phyloP scores from a whole-genome alignment of 1,140 invertebrate genomes.

The Diprion similis region DNA sequence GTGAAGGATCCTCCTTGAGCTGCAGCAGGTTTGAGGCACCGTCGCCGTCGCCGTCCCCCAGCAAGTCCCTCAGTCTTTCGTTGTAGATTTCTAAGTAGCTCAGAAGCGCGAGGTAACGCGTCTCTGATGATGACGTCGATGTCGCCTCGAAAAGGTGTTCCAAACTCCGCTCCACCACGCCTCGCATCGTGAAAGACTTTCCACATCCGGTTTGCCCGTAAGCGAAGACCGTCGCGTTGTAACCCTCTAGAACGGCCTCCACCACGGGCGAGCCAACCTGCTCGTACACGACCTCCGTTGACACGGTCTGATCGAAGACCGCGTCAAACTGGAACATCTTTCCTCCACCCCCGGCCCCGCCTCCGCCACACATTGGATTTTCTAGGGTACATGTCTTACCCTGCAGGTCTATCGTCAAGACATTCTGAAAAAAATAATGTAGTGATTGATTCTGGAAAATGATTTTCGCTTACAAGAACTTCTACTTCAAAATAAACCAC shows the following conservation, averaged over 20 bases:
- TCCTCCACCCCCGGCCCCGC: constrained; percentile 34
- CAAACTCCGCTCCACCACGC: constrained; percentile 82
- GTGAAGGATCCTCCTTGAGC: constrained; percentile 52
- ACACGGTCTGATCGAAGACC: constrained; percentile 44
- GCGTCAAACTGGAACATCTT: constrained; percentile 59
- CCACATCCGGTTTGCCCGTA: constrained; percentile 91
- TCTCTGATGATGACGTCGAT: constrained; percentile 74
- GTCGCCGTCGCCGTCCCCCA: constrained; percentile 65
- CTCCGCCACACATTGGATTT: constrained; percentile 50
- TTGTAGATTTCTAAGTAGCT: constrained; percentile 96
- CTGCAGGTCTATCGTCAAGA: constrained; percentile 76
- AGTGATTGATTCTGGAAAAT: too few relatives aligned
- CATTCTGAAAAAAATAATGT: constrained; percentile 63
- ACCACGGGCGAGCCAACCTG: constrained; percentile 56
- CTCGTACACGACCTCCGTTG: constrained; percentile 56
- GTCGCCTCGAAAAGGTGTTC: constrained; percentile 95
- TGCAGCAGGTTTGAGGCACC: constrained; percentile 33
- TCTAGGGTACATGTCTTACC: constrained; percentile 82
- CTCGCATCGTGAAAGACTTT: constrained; percentile 86
- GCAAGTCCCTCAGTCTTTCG: constrained; percentile 82
- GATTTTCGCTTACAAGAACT: too few relatives aligned
- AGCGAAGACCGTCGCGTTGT: constrained; percentile 88
- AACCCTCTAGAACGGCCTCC: constrained; percentile 84
- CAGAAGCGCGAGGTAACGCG: constrained; percentile 87
- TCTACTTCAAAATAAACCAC: too few relatives aligned